A percentile compares a stretch with the other conserved stretches of the same genome.
These are phyloP conservation scores for Drosophila repletoides DNA, from an alignment of 1,140 invertebrate genomes.

Conservation along the genomic window DNA sequence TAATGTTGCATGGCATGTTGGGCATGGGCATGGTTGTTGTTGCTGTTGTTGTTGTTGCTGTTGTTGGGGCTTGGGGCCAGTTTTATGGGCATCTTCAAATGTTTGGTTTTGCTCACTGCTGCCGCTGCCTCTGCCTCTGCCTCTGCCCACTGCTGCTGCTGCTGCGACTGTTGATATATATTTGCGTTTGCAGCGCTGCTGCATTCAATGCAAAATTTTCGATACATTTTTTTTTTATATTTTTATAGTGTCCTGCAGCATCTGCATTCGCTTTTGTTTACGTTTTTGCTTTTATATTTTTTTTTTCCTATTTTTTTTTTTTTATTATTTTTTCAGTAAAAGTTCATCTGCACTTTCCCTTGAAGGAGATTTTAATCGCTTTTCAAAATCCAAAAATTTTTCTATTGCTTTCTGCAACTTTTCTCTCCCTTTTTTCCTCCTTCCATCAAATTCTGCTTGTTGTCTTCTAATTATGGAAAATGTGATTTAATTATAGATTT, in stretches of 20 bases:
- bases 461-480: no score
- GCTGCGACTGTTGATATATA: constrained; percentile 50
- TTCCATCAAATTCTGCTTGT: no score
- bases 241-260: constrained; percentile 47
- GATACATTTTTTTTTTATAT: constrained; percentile 31
- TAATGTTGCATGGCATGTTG: constrained; percentile 77
- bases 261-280: constrained; percentile 54
- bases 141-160: neutral
- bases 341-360: no score
- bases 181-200: constrained; percentile 62
- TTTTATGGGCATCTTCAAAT: constrained; percentile 78
- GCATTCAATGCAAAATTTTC: constrained; percentile 71
- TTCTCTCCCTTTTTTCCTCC: no score
- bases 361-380: no score
- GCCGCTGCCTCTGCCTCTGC: neutral
- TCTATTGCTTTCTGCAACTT: no score
- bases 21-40: constrained; percentile 68
- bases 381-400: no score
- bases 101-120: constrained; percentile 55
- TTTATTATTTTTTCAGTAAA: neutral
- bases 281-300: constrained; percentile 7
- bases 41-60: no score
- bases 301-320: constrained; percentile 17
- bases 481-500: no score
- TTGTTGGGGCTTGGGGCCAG: constrained; percentile 39